Conservation (phyloP, 92 coral and sea anemone species). For the Blastomussa wellsi region DNA sequence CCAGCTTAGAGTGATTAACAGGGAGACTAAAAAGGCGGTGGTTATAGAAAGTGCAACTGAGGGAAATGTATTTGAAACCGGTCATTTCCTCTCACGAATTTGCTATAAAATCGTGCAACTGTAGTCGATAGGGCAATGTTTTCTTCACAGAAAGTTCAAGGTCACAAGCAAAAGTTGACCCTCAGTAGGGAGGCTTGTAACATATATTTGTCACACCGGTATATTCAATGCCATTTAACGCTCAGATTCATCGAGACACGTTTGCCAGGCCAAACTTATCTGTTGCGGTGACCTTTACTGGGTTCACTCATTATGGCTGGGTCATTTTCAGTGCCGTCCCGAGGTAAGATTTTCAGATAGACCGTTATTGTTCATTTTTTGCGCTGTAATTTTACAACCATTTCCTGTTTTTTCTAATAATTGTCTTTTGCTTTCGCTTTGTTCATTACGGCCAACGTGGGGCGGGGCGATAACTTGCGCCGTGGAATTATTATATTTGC, state of each 20-base stretch:
- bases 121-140: background rate
- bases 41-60: background rate
- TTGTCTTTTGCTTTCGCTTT: background rate
- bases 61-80: background rate
- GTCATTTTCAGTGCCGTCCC: background rate
- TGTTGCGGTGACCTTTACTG: background rate
- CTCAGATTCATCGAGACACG: background rate
- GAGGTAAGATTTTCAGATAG: slow-evolving; percentile 4
- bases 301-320: background rate
- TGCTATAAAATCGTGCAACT: background rate
- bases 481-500: background rate
- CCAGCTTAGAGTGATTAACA: slow-evolving; percentile 1
- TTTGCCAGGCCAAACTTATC: background rate
- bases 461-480: background rate
- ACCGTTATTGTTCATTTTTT: background rate
- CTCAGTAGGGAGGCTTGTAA: slow-evolving; percentile 17
- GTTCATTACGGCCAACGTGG: background rate
- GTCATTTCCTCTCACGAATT: background rate
- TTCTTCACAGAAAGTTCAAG: background rate
- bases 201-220: background rate
- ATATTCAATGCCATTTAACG: slow-evolving; percentile 11
- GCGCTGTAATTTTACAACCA: background rate
- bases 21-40: background rate
- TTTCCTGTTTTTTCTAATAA: background rate
- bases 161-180: background rate